Evolutionary conservation across 2,888 invertebrate species (phyloP), one percentile per base, ranked within the genome.

Genomic region (Synanthedon formicaeformis): DNA sequence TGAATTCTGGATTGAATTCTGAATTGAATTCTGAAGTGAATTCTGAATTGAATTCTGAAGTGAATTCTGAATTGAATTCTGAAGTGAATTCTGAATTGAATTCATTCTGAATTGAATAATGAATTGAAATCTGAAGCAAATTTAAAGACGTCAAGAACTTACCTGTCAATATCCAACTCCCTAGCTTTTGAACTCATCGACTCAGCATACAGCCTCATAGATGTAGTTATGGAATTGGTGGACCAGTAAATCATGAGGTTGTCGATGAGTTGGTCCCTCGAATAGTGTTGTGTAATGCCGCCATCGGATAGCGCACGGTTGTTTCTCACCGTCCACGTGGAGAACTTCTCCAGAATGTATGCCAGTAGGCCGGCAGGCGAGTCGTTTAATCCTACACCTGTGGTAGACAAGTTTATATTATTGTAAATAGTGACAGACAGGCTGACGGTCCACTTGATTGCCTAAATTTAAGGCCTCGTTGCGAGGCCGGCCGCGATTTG

Each of bases 161-260:
- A 50, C 50, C 12, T 14, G 40, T 50, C 1, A 63, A 55, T 23
- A n/a, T 50, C n/a, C 13, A 34, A 34, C 10, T 5, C 50, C 23
- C 5, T 10, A 34, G 63, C 57, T 45, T 60, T 70, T 52, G 66
- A 70, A 41, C 67, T 86, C 16, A 90, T 84, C 0, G 68, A 70
- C 71, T 96, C 95, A 0, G 93, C 77, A 68, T 96, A 96, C 23
- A 94, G 78, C 41, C 96, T 88, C 79, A 91, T 88, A 0, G 94
- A 92, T 0, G 94, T 91, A 0, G 93, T 92, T 10, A 95, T 93
- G 8, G 91, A 91, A 52, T 90, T 90, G 1, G 92, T 90, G 0
- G 91, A 71, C 94, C 95, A 96, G 76, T 96, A 97, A 51, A 95
- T 78, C 93, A 95, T 95, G 5, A 96, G 72, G 66, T 95, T 94